A percentile compares a stretch with the other conserved stretches of the same genome.
Evolutionary conservation across 2,113 vertebrate species (phyloP).

Genomic region (Halichoeres trimaculatus): DNA sequence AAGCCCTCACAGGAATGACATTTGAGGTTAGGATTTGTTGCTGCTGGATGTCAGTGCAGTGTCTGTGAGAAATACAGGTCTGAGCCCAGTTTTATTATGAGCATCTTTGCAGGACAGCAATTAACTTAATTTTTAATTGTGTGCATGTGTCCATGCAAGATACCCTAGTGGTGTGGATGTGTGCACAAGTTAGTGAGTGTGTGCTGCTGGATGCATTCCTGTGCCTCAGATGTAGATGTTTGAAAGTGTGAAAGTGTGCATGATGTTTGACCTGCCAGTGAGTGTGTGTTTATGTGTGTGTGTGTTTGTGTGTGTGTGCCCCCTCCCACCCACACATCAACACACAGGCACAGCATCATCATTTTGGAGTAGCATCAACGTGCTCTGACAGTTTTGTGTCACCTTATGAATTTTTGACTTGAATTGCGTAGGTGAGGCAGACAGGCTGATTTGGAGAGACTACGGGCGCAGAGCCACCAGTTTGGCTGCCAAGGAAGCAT

Average conservation of each 20-base stretch:
- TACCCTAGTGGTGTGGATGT: background rate
- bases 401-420: conserved; percentile 77
- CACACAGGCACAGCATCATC: conserved; percentile 37
- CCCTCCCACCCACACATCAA: conserved; percentile 35
- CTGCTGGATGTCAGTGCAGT: background rate
- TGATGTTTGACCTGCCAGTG: background rate
- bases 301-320: conserved; percentile 7
- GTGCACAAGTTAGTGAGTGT: background rate
- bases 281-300: conserved; percentile 1
- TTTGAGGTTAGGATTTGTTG: background rate
- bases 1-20: background rate
- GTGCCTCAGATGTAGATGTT: background rate
- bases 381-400: conserved; percentile 77
- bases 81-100: background rate
- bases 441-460: conserved; percentile 63
- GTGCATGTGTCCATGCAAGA: background rate
- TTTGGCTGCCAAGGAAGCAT: conserved; percentile 58
- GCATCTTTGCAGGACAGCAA: background rate
- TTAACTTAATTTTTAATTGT: conserved; percentile 38
- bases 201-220: background rate
- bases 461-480: conserved; percentile 59
- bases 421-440: conserved; percentile 75
- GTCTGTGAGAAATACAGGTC: background rate
- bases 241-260: background rate
- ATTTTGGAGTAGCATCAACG: conserved; percentile 65